These are phyloP conservation scores for Allacma fusca DNA, from an alignment of 2,888 invertebrate genomes.

Conservation along the genomic window DNA sequence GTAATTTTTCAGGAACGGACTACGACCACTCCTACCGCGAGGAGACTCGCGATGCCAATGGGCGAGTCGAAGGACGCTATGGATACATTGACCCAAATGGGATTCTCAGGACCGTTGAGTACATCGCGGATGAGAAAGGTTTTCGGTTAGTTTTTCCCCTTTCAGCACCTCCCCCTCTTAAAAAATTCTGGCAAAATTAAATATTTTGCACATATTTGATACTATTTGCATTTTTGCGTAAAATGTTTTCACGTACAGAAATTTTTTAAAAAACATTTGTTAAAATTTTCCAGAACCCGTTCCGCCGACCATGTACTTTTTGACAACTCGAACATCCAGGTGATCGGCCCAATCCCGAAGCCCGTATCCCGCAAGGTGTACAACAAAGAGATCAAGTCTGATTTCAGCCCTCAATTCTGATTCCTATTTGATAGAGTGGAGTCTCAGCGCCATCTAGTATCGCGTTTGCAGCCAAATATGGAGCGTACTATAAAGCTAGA, in stretches of 20 bases:
- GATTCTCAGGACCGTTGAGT: slow-evolving; percentile 14
- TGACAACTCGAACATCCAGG: background rate
- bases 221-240: no score
- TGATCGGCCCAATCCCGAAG: slow-evolving; percentile 17
- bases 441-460: no score
- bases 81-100: slow-evolving; percentile 19
- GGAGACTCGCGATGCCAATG: slow-evolving; percentile 13
- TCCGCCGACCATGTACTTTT: background rate
- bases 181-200: no score
- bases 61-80: slow-evolving; percentile 24
- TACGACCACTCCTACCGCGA: slow-evolving; percentile 30
- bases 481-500: no score
- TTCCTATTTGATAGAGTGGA: no score
- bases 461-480: no score
- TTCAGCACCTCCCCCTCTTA: no score
- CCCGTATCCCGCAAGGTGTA: background rate
- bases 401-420: no score
- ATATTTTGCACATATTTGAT: no score
- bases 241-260: no score
- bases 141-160: slow-evolving; percentile 20
- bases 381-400: no score
- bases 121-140: slow-evolving; percentile 25
- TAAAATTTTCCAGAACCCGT: background rate
- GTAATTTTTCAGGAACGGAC: background rate
- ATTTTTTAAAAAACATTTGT: no score